Percentiles rank a stretch among this genome's conserved stretches.
Conservation (phyloP, 2,797 vertebrate genomes). For the Acipenser oxyrinchus region DNA sequence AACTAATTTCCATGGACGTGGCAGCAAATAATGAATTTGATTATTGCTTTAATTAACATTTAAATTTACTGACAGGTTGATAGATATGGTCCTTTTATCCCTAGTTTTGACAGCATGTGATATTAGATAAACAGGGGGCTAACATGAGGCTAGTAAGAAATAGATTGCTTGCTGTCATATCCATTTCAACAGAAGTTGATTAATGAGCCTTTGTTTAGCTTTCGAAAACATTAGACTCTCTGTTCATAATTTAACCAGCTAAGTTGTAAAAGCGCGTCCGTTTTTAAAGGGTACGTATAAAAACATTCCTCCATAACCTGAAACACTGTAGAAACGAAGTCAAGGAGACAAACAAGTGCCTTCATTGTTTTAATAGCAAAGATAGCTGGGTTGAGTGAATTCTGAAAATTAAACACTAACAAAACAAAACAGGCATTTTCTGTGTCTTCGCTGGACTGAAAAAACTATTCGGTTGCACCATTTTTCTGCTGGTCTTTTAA, state of each 20-base stretch:
- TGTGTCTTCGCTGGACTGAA: too few species aligned
- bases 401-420: too few species aligned
- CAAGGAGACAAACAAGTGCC: background rate
- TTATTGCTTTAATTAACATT: constrained; percentile 39
- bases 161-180: constrained; percentile 44
- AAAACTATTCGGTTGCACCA: too few species aligned
- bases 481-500: too few species aligned
- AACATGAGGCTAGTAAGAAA: constrained; percentile 33
- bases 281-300: constrained; percentile 38
- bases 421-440: too few species aligned
- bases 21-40: constrained; percentile 33
- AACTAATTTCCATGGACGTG: constrained; percentile 21
- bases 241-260: constrained; percentile 46
- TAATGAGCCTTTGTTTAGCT: constrained; percentile 62
- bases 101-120: background rate
- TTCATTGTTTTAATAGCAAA: constrained; percentile 11
- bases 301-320: constrained; percentile 37
- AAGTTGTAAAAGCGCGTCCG: constrained; percentile 31
- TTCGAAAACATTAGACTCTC: constrained; percentile 54
- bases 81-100: background rate
- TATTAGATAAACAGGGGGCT: background rate
- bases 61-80: constrained; percentile 6
- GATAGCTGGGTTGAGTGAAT: background rate
- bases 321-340: constrained; percentile 30
- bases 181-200: constrained; percentile 40